Evolutionary conservation across 92 coral and sea anemone genomes (phyloP).

Genomic region (Epizoanthus ramosus): DNA sequence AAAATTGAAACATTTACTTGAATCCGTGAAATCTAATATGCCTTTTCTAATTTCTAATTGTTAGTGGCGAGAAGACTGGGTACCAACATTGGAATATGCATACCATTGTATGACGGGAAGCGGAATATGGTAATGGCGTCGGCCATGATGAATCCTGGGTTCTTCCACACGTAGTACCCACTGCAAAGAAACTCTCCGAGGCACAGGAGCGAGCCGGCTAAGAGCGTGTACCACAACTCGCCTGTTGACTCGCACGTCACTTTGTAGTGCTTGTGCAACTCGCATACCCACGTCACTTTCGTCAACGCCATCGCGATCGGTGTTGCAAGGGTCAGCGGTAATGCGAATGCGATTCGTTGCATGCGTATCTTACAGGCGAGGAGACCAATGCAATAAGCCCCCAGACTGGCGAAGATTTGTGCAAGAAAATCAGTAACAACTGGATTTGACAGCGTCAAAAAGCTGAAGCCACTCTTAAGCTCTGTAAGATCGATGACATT

Average conservation of each 20-base stretch:
- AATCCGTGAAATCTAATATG: no score
- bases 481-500: conserved; percentile 27
- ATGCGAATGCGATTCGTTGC: conserved; percentile 78
- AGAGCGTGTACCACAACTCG: conserved; percentile 14
- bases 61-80: no score
- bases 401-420: conserved; percentile 81
- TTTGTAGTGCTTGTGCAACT: neutral
- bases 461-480: conserved; percentile 52
- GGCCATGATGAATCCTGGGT: conserved; percentile 57
- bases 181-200: conserved; percentile 49
- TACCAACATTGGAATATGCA: neutral
- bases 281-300: conserved; percentile 46
- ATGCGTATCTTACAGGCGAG: conserved; percentile 89
- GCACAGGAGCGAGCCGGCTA: conserved; percentile 48
- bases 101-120: conserved; percentile 67
- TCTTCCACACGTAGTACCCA: conserved; percentile 58
- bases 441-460: conserved; percentile 36
- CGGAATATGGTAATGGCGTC: conserved; percentile 50
- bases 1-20: no score
- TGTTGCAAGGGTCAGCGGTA: conserved; percentile 84
- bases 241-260: conserved; percentile 47
- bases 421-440: conserved; percentile 66
- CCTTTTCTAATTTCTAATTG: no score
- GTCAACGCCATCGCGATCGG: conserved; percentile 56
- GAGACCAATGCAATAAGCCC: conserved; percentile 75